phyloP scores from a whole-genome alignment of 2,113 vertebrate genomes.

The Camelus bactrianus region DNA sequence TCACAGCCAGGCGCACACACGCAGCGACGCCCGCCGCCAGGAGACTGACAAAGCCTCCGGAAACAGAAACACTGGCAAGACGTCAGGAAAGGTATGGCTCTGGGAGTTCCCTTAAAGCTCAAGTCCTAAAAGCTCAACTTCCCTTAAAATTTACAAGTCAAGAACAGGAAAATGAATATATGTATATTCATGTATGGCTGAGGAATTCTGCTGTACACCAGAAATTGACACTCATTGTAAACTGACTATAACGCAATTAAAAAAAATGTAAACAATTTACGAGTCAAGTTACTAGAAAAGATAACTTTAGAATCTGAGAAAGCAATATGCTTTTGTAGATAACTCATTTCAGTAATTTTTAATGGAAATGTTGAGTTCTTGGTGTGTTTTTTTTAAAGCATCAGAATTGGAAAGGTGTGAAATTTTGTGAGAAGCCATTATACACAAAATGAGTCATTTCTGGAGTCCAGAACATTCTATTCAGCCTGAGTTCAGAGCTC shows the following conservation, averaged over 20 bases:
- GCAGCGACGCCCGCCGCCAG: too few species aligned
- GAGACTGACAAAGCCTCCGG: conserved; percentile 23
- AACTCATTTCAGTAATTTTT: conserved; percentile 84
- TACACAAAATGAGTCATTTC: conserved; percentile 87
- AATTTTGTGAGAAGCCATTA: conserved; percentile 86
- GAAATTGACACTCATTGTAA: too few species aligned
- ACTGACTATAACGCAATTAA: too few species aligned
- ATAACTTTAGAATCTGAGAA: conserved; percentile 87
- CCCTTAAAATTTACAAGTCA: conserved; percentile 82
- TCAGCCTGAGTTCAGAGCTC: conserved; percentile 75
- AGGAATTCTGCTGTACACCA: too few species aligned
- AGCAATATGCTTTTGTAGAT: conserved; percentile 89
- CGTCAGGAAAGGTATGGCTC: conserved; percentile 82
- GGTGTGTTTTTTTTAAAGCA: conserved; percentile 71
- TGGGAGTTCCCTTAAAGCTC: neutral
- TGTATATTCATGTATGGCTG: too few species aligned
- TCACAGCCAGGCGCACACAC: too few species aligned
- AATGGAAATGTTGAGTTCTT: conserved; percentile 88
- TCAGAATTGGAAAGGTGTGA: conserved; percentile 84
- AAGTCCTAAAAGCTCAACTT: conserved; percentile 62
- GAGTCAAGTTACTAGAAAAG: conserved; percentile 87
- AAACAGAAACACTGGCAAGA: conserved; percentile 71
- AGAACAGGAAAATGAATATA: too few species aligned
- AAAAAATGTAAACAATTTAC: too few species aligned
- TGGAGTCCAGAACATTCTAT: conserved; percentile 78